A percentile compares a stretch with the other conserved stretches of the same genome.
Evolutionary conservation across 1,140 invertebrate species (phyloP).

Genomic region (Brachionus sp.): DNA sequence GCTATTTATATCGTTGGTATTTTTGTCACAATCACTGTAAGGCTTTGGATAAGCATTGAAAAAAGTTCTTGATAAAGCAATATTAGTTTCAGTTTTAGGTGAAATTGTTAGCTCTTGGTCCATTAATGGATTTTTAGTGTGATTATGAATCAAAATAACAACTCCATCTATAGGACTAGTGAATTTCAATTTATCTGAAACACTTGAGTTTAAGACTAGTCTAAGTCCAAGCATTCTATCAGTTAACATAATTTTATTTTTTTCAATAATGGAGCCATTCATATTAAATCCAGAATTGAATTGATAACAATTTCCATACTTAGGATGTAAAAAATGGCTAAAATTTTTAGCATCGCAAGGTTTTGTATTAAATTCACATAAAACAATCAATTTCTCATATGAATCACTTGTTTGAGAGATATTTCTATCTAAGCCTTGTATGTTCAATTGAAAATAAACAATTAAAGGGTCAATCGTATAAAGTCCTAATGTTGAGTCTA

Average conservation of each 20-base stretch:
- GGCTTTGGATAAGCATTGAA: neutral
- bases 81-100: conserved; percentile 1
- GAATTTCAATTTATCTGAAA: neutral
- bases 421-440: neutral
- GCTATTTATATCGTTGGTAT: neutral
- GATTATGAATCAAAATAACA: neutral
- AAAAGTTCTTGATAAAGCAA: neutral
- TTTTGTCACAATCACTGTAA: conserved; percentile 14
- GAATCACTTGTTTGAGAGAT: neutral
- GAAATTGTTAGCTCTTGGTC: neutral
- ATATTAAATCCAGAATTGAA: conserved; percentile 6
- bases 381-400: neutral
- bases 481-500: too few species aligned
- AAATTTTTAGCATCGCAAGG: neutral
- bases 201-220: neutral
- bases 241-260: neutral
- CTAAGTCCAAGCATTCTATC: neutral
- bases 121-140: neutral
- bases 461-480: neutral
- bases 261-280: neutral
- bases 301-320: conserved; percentile 29
- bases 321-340: neutral
- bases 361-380: neutral
- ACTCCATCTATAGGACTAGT: neutral
- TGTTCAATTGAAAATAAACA: neutral